Evolutionary conservation across 2,888 invertebrate species (phyloP).

Genomic region (Linnaemya tessellans): DNA sequence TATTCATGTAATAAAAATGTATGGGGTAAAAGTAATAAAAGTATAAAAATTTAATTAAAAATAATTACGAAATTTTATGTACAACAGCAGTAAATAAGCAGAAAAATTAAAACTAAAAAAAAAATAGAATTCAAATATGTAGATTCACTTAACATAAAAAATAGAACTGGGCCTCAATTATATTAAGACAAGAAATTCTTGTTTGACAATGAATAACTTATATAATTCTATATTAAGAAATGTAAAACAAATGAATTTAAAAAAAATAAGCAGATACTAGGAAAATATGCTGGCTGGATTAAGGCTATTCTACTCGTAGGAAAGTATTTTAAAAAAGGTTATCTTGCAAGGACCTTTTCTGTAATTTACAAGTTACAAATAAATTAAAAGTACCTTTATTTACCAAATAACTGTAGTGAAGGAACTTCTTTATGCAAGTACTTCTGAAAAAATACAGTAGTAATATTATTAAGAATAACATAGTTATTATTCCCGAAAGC

Average conservation of each 20-base stretch:
- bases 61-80: conserved; percentile 33
- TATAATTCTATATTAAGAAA: conserved; percentile 9
- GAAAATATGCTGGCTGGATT: background rate
- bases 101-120: background rate
- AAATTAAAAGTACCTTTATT: too few species aligned
- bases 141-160: background rate
- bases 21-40: background rate
- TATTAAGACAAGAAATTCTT: conserved; percentile 59
- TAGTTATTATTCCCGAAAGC: too few species aligned
- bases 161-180: conserved; percentile 53
- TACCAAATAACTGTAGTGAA: too few species aligned
- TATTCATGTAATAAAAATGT: conserved; percentile 34
- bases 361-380: too few species aligned
- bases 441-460: too few species aligned
- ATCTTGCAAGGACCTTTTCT: too few species aligned
- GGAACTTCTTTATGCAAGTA: too few species aligned
- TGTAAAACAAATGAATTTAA: background rate
- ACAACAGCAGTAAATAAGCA: background rate
- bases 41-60: background rate
- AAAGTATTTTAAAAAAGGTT: too few species aligned
- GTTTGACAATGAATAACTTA: conserved; percentile 34
- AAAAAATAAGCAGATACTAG: background rate
- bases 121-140: background rate
- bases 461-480: too few species aligned
- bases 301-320: background rate